A percentile compares a stretch with the other conserved stretches of the same genome.
These are phyloP conservation scores for Holothuria leucospilota DNA, from an alignment of 53 echinoderm and acorn worm genomes.

Conservation along the genomic window DNA sequence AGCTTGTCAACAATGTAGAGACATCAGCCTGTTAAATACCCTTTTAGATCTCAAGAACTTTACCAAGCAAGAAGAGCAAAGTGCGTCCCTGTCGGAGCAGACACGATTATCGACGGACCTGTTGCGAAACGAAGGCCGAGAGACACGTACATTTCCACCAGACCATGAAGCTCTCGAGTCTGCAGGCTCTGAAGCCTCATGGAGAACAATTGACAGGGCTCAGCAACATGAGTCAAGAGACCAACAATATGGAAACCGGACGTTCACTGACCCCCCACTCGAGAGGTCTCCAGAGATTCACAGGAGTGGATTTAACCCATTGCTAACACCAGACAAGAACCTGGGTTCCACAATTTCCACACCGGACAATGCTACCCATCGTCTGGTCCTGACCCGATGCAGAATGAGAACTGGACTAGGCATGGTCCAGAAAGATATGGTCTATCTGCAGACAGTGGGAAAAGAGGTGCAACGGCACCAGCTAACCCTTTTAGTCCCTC, in stretches of 20 bases:
- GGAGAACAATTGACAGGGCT: not conserved
- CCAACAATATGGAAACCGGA: no score
- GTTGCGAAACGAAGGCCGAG: not conserved
- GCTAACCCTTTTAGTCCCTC: not conserved
- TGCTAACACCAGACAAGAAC: no score
- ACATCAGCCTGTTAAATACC: not conserved
- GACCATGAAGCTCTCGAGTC: constrained; percentile 6
- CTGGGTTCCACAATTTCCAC: no score
- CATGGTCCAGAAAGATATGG: not conserved
- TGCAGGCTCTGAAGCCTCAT: not conserved
- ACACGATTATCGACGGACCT: not conserved
- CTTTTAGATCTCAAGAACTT: not conserved
- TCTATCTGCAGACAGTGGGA: not conserved
- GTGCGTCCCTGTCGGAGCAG: not conserved
- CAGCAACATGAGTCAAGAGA: not conserved
- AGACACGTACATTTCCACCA: not conserved
- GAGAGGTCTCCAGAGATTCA: no score
- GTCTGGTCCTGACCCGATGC: not conserved
- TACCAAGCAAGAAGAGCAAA: not conserved
- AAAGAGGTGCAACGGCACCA: not conserved
- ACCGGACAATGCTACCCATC: not conserved
- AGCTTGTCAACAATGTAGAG: not conserved
- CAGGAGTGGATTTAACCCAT: no score
- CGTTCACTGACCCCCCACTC: no score
- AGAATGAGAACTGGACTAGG: not conserved